Conservation (phyloP, 2,888 invertebrate species). For the Philonicus albiceps region DNA sequence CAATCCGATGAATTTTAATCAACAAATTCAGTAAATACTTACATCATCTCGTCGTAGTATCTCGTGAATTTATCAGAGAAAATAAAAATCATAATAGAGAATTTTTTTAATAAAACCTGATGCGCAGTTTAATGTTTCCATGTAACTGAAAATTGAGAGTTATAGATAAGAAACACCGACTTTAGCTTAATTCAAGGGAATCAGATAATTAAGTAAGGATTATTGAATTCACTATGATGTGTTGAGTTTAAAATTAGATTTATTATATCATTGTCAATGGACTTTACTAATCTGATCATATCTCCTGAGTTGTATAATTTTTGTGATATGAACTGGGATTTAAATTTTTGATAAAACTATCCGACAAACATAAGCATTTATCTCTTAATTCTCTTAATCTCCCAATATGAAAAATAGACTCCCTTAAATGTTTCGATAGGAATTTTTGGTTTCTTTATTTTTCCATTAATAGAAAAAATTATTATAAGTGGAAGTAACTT, state of each 20-base stretch:
- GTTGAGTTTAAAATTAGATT: not conserved
- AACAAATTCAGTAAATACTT: not conserved
- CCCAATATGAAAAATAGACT: too few relatives aligned
- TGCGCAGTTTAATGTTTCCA: not conserved
- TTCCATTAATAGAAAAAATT: too few relatives aligned
- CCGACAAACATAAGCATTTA: not conserved
- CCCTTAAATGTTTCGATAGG: too few relatives aligned
- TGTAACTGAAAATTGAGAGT: not conserved
- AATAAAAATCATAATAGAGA: not conserved
- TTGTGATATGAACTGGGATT: not conserved
- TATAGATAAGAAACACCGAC: not conserved
- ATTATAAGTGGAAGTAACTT: too few relatives aligned
- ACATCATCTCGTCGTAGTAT: not conserved
- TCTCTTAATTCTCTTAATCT: too few relatives aligned
- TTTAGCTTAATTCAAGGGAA: not conserved
- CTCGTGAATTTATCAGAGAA: not conserved
- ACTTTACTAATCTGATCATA: not conserved
- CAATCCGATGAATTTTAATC: not conserved
- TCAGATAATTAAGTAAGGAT: not conserved
- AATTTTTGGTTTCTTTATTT: too few relatives aligned
- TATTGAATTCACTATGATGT: not conserved
- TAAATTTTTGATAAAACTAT: not conserved
- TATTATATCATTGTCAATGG: not conserved
- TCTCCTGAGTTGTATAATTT: not conserved
- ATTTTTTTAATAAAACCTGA: not conserved